Conservation (phyloP, 2,797 vertebrate species). For the Threskiornis aethiopicus region DNA sequence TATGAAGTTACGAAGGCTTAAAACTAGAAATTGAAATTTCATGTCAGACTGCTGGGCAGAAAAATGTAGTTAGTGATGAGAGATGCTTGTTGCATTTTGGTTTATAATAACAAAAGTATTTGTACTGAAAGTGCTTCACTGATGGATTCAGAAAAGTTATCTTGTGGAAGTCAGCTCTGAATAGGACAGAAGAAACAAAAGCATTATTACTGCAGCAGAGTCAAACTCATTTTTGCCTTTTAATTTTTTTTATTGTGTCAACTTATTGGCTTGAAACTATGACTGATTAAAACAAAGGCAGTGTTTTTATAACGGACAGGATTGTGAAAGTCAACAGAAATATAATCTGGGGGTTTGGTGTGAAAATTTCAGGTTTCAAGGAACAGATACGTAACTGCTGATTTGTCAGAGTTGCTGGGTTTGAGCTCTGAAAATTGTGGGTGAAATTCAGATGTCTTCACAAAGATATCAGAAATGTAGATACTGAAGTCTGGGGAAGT, state of each 20-base stretch:
- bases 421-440: neutral
- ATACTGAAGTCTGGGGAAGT: neutral
- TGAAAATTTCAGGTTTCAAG: neutral
- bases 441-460: neutral
- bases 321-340: neutral
- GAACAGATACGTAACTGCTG: neutral
- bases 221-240: neutral
- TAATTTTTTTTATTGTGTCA: neutral
- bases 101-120: neutral
- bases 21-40: neutral
- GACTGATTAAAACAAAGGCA: neutral
- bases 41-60: neutral
- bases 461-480: neutral
- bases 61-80: neutral
- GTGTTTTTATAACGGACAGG: neutral
- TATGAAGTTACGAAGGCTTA: neutral
- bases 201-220: neutral
- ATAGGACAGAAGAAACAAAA: neutral
- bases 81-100: neutral
- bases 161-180: neutral
- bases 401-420: neutral
- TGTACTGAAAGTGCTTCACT: neutral
- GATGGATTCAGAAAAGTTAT: neutral
- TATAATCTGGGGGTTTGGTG: neutral
- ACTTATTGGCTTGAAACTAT: neutral